These are phyloP conservation scores for Tenebrosternarchus preto DNA, from an alignment of 2,113 vertebrate species.

Conservation along the genomic window DNA sequence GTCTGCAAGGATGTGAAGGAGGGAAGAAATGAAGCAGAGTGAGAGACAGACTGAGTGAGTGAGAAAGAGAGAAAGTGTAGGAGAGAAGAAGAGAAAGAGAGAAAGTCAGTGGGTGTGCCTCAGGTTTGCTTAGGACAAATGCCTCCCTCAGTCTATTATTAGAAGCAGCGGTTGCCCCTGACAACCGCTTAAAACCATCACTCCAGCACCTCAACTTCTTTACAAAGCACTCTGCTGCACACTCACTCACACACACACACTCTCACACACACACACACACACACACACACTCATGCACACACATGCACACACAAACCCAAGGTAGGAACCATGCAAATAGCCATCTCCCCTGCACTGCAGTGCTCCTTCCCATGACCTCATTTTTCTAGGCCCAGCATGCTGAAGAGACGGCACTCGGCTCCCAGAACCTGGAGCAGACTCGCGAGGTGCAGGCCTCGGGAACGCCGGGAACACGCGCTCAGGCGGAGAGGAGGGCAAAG, in stretches of 20 bases:
- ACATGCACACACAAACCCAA: conserved; percentile 13
- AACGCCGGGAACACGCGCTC: too few species aligned
- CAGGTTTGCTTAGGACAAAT: conserved; percentile 43
- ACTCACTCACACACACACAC: conserved; percentile 11
- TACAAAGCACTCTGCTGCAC: conserved; percentile 28
- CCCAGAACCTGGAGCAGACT: neutral
- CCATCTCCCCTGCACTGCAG: conserved; percentile 1
- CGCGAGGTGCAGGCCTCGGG: too few species aligned
- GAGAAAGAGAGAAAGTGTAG: conserved; percentile 15
- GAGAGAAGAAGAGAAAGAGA: conserved; percentile 13
- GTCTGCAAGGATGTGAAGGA: neutral
- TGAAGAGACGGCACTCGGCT: neutral
- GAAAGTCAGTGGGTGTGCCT: conserved; percentile 32
- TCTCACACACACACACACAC: conserved; percentile 9
- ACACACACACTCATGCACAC: neutral
- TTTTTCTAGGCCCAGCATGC: conserved; percentile 25
- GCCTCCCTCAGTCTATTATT: conserved; percentile 46
- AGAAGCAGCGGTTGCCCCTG: conserved; percentile 49
- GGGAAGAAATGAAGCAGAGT: neutral
- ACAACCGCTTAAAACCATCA: conserved; percentile 50
- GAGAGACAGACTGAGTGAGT: conserved; percentile 2
- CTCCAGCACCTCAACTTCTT: conserved; percentile 42
- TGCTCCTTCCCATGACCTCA: conserved; percentile 13
- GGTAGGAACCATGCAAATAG: neutral
- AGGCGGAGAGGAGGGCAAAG: neutral